phyloP scores from a whole-genome alignment of 2,888 invertebrate species.

The Mythimna ferrago region DNA sequence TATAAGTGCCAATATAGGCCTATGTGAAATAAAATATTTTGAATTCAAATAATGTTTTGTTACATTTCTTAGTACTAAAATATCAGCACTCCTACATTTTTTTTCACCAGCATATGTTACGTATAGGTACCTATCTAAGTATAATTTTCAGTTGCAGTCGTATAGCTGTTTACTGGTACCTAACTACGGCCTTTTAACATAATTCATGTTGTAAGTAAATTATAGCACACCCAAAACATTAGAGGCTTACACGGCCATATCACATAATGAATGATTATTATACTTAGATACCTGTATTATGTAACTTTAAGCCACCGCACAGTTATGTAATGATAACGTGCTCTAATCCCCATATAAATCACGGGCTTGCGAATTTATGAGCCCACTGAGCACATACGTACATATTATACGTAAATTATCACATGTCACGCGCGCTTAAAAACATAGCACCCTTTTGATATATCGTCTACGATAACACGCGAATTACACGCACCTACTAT shows the following conservation, averaged over 20 bases:
- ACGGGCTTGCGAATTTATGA: slow-evolving; percentile 85
- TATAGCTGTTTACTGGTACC: neutral
- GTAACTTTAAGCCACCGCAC: slow-evolving; percentile 62
- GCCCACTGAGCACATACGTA: slow-evolving; percentile 80
- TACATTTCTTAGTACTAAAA: too few species aligned
- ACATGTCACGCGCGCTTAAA: slow-evolving; percentile 75
- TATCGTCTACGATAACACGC: slow-evolving; percentile 64
- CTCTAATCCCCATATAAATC: slow-evolving; percentile 87
- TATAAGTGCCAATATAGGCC: too few species aligned
- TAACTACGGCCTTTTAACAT: neutral
- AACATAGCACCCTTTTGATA: slow-evolving; percentile 72
- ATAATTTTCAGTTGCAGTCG: too few species aligned
- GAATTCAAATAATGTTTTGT: too few species aligned
- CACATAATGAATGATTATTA: slow-evolving; percentile 56
- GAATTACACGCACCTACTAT: slow-evolving; percentile 59
- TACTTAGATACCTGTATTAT: slow-evolving; percentile 48
- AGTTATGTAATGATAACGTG: slow-evolving; percentile 79
- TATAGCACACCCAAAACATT: slow-evolving; percentile 20
- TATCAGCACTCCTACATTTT: too few species aligned
- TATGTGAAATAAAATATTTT: too few species aligned
- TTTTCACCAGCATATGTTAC: too few species aligned
- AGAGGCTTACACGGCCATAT: slow-evolving; percentile 45
- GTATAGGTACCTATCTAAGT: too few species aligned
- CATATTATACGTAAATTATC: slow-evolving; percentile 84
- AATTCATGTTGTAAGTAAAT: slow-evolving; percentile 22